Evolutionary conservation across 2,888 invertebrate species (phyloP).

Genomic region (Cremastinae sp.): DNA sequence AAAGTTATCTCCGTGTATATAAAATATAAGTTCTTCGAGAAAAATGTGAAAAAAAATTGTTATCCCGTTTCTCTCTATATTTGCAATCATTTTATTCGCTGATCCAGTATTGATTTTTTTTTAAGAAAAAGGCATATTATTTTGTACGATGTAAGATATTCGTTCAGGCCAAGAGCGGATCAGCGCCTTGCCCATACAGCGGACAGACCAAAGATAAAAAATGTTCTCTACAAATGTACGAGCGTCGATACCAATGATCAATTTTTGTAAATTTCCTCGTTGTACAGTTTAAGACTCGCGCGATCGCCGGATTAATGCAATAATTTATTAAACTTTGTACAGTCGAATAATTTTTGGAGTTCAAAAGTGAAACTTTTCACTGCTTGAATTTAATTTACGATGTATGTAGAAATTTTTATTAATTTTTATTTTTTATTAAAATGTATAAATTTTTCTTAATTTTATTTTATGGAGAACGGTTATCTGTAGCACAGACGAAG

Average conservation of each 20-base stretch:
- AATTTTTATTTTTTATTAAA: constrained; percentile 1
- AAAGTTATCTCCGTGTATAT: no score
- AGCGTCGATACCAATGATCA: background rate
- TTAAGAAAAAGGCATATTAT: no score
- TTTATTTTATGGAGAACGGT: no score
- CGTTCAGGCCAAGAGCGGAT: constrained; percentile 37
- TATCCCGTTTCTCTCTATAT: no score
- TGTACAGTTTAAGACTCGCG: constrained; percentile 47
- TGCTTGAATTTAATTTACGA: no score
- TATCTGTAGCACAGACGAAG: constrained; percentile 19
- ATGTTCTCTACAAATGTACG: constrained; percentile 28
- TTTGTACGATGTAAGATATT: constrained; percentile 45
- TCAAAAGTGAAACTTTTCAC: no score
- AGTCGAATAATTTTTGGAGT: background rate
- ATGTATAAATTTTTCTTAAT: constrained; percentile 45
- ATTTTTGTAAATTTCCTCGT: constrained; percentile 33
- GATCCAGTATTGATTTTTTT: no score
- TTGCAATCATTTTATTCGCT: no score
- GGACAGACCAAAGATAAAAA: constrained; percentile 52
- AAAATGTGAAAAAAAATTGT: no score
- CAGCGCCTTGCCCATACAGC: constrained; percentile 62
- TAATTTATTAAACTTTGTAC: constrained; percentile 69
- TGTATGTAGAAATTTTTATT: constrained; percentile 9
- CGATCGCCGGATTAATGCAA: constrained; percentile 70
- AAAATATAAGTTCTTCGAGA: no score